A percentile compares a stretch with the other conserved stretches of the same genome.
These are phyloP conservation scores for Campoplex nolae DNA, from an alignment of 2,888 invertebrate species.

Conservation along the genomic window DNA sequence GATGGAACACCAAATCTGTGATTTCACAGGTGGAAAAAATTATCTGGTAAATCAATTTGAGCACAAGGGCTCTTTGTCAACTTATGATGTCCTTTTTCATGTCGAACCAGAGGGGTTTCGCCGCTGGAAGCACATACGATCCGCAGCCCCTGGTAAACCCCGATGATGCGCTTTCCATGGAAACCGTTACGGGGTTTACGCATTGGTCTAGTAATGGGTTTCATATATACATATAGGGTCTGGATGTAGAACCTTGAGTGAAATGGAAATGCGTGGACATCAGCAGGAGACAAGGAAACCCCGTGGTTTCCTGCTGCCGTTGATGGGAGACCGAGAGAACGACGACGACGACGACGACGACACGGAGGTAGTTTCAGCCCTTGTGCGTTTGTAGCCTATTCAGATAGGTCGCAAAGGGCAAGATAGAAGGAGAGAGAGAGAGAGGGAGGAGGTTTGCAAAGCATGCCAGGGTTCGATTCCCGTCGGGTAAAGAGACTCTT, in stretches of 20 bases:
- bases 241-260: conserved; percentile 70
- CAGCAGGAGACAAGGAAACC: conserved; percentile 79
- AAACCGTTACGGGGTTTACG: conserved; percentile 41
- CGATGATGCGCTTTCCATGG: conserved; percentile 38
- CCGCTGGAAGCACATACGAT: conserved; percentile 12
- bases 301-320: conserved; percentile 75
- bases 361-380: conserved; percentile 66
- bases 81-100: neutral
- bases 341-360: conserved; percentile 50
- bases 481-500: conserved; percentile 65
- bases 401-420: conserved; percentile 36
- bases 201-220: conserved; percentile 36
- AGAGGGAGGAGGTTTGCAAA: conserved; percentile 31
- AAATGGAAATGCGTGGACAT: conserved; percentile 79
- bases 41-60: neutral
- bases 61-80: neutral
- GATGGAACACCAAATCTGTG: neutral
- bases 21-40: conserved; percentile 3
- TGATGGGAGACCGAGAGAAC: conserved; percentile 57
- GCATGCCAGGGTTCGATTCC: conserved; percentile 59
- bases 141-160: conserved; percentile 12
- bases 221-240: neutral
- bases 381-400: conserved; percentile 61
- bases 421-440: conserved; percentile 33
- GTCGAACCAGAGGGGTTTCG: neutral